phyloP scores from a whole-genome alignment of 2,888 invertebrate species.

The Drosophila kokeensis region DNA sequence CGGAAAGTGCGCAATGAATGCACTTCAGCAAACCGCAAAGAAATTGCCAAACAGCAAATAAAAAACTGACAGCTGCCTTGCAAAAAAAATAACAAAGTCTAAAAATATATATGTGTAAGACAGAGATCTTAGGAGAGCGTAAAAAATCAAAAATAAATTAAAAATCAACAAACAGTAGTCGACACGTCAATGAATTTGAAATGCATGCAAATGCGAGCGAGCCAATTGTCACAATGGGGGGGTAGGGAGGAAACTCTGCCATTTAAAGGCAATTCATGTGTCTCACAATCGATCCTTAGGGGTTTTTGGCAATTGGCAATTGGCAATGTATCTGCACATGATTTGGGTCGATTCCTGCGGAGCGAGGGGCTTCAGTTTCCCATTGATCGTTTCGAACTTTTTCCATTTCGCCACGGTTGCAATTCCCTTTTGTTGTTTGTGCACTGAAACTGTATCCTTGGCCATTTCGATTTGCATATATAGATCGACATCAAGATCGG shows the following conservation, averaged over 20 bases:
- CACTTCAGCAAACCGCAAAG: constrained; percentile 71
- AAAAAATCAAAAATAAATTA: constrained; percentile 81
- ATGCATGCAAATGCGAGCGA: constrained; percentile 73
- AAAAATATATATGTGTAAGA: constrained; percentile 19
- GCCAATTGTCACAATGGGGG: constrained; percentile 48
- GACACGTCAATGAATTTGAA: constrained; percentile 75
- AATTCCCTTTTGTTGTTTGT: constrained; percentile 70
- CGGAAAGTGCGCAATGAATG: constrained; percentile 49
- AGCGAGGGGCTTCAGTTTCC: constrained; percentile 18
- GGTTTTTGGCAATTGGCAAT: constrained; percentile 35
- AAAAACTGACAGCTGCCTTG: constrained; percentile 60
- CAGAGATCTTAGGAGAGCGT: constrained; percentile 51
- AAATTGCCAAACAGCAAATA: constrained; percentile 54
- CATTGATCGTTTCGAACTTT: constrained; percentile 36
- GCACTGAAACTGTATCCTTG: constrained; percentile 70
- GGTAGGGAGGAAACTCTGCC: constrained; percentile 21
- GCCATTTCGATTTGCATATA: constrained; percentile 61
- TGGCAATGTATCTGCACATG: constrained; percentile 49
- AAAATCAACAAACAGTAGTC: constrained; percentile 81
- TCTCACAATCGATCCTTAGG: constrained; percentile 59
- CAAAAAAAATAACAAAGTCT: constrained; percentile 16
- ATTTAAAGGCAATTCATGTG: constrained; percentile 59
- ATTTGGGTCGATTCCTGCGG: constrained; percentile 14
- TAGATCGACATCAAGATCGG: constrained; percentile 50
- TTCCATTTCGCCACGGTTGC: constrained; percentile 74